A percentile compares a stretch with the other conserved stretches of the same genome.
phyloP scores from a whole-genome alignment of 2,888 invertebrate genomes.

The Drosophila gaucha region DNA sequence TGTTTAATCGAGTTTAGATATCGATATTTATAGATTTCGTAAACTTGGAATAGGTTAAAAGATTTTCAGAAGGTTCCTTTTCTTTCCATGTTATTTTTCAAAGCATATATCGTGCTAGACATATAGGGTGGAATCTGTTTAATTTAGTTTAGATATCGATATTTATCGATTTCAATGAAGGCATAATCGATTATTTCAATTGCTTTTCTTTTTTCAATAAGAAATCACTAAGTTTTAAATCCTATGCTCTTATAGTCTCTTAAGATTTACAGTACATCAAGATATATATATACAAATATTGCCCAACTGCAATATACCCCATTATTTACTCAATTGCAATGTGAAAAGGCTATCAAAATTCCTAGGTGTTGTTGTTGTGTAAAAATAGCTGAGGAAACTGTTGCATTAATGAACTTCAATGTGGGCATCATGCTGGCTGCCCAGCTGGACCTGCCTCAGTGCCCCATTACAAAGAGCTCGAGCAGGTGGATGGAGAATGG shows the following conservation, averaged over 20 bases:
- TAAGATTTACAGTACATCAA: no score
- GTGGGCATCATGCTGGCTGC: slow-evolving; percentile 53
- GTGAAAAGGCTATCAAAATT: slow-evolving; percentile 7
- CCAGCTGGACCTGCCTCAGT: slow-evolving; percentile 25
- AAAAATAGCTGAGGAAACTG: slow-evolving; percentile 48
- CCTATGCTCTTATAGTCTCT: no score
- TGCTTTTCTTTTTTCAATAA: no score
- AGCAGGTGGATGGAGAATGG: neutral
- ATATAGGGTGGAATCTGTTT: no score
- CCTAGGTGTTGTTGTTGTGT: slow-evolving; percentile 5
- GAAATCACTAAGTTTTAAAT: no score
- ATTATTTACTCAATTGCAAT: neutral
- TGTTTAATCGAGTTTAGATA: neutral
- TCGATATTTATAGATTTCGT: neutral
- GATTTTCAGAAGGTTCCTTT: neutral
- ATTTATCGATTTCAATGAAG: neutral
- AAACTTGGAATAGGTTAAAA: no score
- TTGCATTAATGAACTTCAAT: slow-evolving; percentile 64
- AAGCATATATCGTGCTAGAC: no score
- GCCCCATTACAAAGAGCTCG: neutral
- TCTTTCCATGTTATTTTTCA: no score
- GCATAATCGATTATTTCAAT: neutral
- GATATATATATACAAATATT: neutral
- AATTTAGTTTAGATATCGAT: neutral
- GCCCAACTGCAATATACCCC: neutral